These are phyloP conservation scores for Cnemophilus loriae DNA, from an alignment of 2,113 vertebrate genomes.

Conservation along the genomic window DNA sequence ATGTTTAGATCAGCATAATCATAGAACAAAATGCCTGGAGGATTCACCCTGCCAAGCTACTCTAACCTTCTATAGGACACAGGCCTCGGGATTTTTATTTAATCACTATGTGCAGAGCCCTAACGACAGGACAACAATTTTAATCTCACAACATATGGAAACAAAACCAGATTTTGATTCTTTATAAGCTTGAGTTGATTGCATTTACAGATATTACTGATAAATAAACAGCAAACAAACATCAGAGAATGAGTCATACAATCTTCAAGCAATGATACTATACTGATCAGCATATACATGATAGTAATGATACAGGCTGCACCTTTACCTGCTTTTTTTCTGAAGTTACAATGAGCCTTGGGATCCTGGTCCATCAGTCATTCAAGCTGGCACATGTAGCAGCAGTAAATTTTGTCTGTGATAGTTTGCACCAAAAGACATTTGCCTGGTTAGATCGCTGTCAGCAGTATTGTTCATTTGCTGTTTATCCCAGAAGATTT, in stretches of 20 bases:
- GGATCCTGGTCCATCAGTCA: neutral
- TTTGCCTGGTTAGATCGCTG: neutral
- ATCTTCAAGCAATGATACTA: neutral
- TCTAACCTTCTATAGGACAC: neutral
- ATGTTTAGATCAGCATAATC: neutral
- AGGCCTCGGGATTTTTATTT: neutral
- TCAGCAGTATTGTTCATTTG: neutral
- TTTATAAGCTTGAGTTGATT: neutral
- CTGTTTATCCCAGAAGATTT: neutral
- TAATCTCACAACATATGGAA: neutral
- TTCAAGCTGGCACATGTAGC: neutral
- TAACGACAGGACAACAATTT: neutral
- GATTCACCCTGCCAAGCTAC: neutral
- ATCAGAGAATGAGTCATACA: neutral
- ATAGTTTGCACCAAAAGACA: neutral
- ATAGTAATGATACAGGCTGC: neutral
- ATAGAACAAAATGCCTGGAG: neutral
- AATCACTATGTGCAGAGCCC: neutral
- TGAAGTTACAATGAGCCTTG: neutral
- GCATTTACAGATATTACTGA: neutral
- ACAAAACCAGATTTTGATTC: neutral
- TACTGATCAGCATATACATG: neutral
- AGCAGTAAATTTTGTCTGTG: neutral
- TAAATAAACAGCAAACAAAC: neutral
- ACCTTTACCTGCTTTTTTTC: neutral